Evolutionary conservation across 1,140 invertebrate genomes (phyloP).

Genomic region (Drosophila santomea): DNA sequence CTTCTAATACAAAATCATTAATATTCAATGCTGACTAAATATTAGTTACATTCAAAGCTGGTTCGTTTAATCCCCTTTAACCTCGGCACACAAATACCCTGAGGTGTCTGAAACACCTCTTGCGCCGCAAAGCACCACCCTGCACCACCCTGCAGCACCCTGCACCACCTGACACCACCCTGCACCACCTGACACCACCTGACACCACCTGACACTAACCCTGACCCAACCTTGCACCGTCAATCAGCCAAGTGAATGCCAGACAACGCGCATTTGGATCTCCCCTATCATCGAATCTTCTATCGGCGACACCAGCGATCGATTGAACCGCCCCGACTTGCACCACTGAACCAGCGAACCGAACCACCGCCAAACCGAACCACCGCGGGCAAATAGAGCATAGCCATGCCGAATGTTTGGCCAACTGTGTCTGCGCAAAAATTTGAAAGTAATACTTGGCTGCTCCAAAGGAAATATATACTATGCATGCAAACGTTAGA

Average conservation of each 20-base stretch:
- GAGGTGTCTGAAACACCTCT: constrained; percentile 21
- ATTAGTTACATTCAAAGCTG: constrained; percentile 9
- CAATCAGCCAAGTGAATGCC: constrained; percentile 30
- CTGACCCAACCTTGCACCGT: constrained; percentile 34
- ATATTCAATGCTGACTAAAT: constrained; percentile 7
- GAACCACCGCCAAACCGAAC: constrained; percentile 1
- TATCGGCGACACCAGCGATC: constrained; percentile 24
- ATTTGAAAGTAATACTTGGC: constrained; percentile 58
- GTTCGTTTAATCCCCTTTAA: constrained; percentile 5
- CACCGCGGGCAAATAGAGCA: constrained; percentile 66
- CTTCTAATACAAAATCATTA: too few relatives aligned
- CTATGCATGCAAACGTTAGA: too few relatives aligned
- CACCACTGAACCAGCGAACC: constrained; percentile 35
- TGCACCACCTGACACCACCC: neutral
- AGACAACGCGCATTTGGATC: neutral
- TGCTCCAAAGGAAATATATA: neutral
- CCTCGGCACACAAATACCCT: constrained; percentile 7
- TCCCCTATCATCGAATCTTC: constrained; percentile 11
- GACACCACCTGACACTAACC: constrained; percentile 15
- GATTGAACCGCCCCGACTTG: constrained; percentile 25
- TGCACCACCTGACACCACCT: neutral
- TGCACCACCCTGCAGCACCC: neutral
- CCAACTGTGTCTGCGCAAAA: constrained; percentile 59
- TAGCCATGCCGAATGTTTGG: constrained; percentile 62
- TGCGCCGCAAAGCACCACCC: neutral